Conservation (phyloP, 2,797 vertebrate species). For the Coccyzus lansbergi region DNA sequence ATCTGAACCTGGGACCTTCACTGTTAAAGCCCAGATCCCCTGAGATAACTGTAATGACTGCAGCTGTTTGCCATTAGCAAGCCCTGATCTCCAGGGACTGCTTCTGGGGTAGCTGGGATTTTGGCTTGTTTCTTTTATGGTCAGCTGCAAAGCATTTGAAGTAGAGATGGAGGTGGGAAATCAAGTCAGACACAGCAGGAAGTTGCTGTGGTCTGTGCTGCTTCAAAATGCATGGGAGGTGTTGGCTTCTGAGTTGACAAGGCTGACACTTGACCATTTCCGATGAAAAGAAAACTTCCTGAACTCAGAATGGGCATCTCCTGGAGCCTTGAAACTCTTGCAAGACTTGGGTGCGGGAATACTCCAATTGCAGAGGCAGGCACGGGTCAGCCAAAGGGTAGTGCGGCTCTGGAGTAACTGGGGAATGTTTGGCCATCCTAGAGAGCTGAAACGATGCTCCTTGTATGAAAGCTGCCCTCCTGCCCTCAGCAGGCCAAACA, state of each 20-base stretch:
- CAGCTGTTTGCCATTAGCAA: conserved; percentile 55
- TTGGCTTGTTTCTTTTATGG: not conserved
- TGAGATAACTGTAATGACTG: not conserved
- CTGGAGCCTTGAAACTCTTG: not conserved
- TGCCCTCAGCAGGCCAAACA: not conserved
- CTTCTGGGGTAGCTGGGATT: conserved; percentile 31
- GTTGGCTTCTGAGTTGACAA: accelerated
- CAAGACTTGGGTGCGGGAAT: not conserved
- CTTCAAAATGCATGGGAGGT: not conserved
- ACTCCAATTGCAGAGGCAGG: not conserved
- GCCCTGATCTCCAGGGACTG: not conserved
- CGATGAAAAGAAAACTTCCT: conserved; percentile 9
- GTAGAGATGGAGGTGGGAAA: not conserved
- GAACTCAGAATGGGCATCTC: not conserved
- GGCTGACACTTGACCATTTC: not conserved
- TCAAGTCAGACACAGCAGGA: accelerated
- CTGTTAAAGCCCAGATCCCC: not conserved
- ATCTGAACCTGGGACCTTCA: not conserved
- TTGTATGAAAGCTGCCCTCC: not conserved
- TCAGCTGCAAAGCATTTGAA: not conserved
- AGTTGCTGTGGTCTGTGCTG: accelerated
- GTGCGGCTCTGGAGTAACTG: not conserved
- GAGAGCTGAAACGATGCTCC: not conserved
- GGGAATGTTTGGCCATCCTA: not conserved
- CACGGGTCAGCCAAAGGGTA: not conserved